Percentiles rank a stretch among this genome's conserved stretches.
Evolutionary conservation across 2,797 vertebrate genomes (phyloP).

Genomic region (Huso huso): DNA sequence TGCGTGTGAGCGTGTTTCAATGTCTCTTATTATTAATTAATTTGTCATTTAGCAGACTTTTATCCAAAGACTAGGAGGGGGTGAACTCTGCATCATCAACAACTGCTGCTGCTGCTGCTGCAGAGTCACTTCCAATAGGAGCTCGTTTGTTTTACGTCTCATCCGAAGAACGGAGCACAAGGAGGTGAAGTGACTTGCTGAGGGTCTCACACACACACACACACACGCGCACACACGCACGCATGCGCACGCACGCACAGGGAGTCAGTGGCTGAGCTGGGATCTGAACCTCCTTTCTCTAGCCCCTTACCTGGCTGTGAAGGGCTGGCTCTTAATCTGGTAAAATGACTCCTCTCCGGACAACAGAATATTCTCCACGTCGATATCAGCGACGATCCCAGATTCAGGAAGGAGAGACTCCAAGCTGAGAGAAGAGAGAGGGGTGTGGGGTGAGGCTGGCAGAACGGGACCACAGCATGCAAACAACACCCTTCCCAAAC

Average conservation of each 20-base stretch:
- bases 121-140: too few species aligned
- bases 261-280: background rate
- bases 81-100: too few species aligned
- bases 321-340: conserved; percentile 78
- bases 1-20: too few species aligned
- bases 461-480: conserved; percentile 28
- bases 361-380: conserved; percentile 61
- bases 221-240: background rate
- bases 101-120: too few species aligned
- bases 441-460: background rate
- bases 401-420: conserved; percentile 70
- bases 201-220: background rate
- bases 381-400: conserved; percentile 80
- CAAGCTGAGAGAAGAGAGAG: conserved; percentile 47
- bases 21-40: too few species aligned
- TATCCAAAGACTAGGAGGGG: too few species aligned
- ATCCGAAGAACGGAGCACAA: too few species aligned
- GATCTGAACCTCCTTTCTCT: too few species aligned
- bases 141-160: too few species aligned
- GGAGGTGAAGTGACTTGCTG: too few species aligned
- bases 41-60: too few species aligned
- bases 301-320: conserved; percentile 49
- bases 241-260: background rate
- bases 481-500: conserved; percentile 1
- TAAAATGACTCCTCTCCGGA: conserved; percentile 67